Evolutionary conservation across 2,888 invertebrate genomes (phyloP), one percentile per base, ranked within the genome.

Genomic region (Andrena bicolor): DNA sequence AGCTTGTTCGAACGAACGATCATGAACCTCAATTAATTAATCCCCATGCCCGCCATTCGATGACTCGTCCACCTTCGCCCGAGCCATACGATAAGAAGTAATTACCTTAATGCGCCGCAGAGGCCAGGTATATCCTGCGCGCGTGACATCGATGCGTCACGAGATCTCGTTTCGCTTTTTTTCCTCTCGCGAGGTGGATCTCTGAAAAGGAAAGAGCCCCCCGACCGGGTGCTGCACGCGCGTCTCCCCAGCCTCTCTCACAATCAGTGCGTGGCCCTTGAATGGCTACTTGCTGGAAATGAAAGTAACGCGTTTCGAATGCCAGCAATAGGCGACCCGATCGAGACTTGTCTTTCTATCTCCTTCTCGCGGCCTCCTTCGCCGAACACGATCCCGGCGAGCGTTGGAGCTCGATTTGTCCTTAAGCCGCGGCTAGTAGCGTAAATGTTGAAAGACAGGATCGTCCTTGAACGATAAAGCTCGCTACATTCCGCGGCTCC

Each of bases 391-490:
- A 73, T 63, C 28, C 53, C 2, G 26, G 70, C 51, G 63, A 66
- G 76, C 63, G 70, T 49, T n/a, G 71, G 8, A 41, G 60, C 68
- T 71, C 63, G 79, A 77, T 81, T 76, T 84, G 82, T 89, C 82
- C 79, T 84, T 83, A 82, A 81, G 81, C 75, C 73, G 71, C 70
- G 60, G 51, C 76, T 81, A 65, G 78, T 80, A 64, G 80, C 79
- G 87, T 83, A 85, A 90, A 90, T 75, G 87, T 84, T 74, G 81
- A 83, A 84, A 88, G 85, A 86, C 84, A 88, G 77, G 79, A 78
- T 88, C 90, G 92, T 91, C 92, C 92, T 91, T 91, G 92, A 91
- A 89, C 89, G 90, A 90, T 90, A 89, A 89, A 89, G 80, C 86
- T 85, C 64, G 23, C 56, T 26, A 79, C 86, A 90, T 90, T 90